Base-by-base conservation (phyloP, 2,797 vertebrate genomes). In the Sebastes steindachneri region DNA sequence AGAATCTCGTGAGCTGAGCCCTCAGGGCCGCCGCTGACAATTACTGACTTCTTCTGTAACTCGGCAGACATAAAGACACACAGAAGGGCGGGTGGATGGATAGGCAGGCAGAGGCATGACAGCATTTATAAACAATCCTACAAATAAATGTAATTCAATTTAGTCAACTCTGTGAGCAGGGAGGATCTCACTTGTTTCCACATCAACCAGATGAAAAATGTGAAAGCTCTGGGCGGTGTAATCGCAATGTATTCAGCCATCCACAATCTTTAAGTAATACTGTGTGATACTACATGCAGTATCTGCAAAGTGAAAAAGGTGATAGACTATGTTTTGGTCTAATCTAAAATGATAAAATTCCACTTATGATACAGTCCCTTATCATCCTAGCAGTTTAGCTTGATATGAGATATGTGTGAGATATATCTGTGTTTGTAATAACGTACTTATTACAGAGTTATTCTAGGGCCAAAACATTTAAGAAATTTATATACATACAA, bases 1-100 rank as follows among this genome's bases (percentile, higher is more conserved):
- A 72, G 83, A 83, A 78, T 86, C 88, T 91, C 67, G 63, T 91
- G 90, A 91, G 84, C 51, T 1, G 35, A 62, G 75, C 76, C 83
- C 85, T 82, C 48, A 33, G 68, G 84, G 82, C 55, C 5, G 23
- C 69, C 51, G 73, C 80, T 69, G 23, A 84, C 82, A 87, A 86
- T 87, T 81, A 91, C 77, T 29, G 78, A 86, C 81, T 81, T 83
- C 59, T 84, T 83, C 77, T 71, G 76, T 86, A 45, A 35, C 65
- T 71, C 55, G 65, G 59, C 9, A 33, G 53, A 41, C 37, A 58
- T 25, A 58, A 54, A 57, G 67, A 77, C 51, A 60, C 14, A 69
- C 14, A 60, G 53, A 48, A 11, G 29, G 45, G 29, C 9, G 69
- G 33, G 3, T 9, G 66, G 53, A 68, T 25, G 35, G 28, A 69